Conservation (phyloP, 2,113 vertebrate genomes). For the Galbula dea region DNA sequence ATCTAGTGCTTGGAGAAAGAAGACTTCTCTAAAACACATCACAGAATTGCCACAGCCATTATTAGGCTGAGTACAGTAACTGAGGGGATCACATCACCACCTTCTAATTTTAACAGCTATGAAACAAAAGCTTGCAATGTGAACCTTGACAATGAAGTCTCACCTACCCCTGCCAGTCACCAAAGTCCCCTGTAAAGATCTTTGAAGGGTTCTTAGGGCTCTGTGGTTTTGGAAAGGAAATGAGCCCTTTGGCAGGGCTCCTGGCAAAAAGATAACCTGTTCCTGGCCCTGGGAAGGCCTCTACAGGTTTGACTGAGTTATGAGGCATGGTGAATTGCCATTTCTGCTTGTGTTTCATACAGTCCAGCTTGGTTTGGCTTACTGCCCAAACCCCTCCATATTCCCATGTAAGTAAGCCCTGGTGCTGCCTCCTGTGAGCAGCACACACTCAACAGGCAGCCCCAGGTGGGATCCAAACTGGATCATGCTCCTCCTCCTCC, state of each 20-base stretch:
- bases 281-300: background rate
- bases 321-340: background rate
- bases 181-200: background rate
- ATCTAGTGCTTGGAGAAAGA: background rate
- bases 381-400: conserved; percentile 25
- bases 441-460: background rate
- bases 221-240: background rate
- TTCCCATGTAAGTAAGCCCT: background rate
- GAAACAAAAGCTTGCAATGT: background rate
- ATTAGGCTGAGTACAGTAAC: background rate
- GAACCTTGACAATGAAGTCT: background rate
- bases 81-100: background rate
- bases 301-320: background rate
- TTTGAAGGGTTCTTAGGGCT: background rate
- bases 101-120: background rate
- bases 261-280: background rate
- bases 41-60: background rate
- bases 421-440: background rate
- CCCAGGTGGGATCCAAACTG: background rate
- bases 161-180: background rate
- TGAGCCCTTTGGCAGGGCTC: background rate
- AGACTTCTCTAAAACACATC: background rate
- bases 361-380: background rate
- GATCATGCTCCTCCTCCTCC: background rate
- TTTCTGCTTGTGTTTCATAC: background rate